These are phyloP conservation scores for Macrosteles quadrilineatus DNA, from an alignment of 1,140 invertebrate genomes.

Conservation along the genomic window DNA sequence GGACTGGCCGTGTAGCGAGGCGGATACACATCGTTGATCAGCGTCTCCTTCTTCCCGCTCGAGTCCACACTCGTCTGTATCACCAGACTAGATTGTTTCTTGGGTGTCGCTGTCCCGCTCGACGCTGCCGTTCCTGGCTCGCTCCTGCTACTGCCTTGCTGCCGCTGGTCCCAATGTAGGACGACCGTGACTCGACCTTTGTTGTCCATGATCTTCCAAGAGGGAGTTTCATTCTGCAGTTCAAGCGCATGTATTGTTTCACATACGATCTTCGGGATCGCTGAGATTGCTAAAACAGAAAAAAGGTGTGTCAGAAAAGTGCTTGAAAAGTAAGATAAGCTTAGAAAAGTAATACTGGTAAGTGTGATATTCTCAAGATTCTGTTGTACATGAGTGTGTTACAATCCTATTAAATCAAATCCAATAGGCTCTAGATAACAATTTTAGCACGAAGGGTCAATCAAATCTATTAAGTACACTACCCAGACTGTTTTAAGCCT, in stretches of 20 bases:
- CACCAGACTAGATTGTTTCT: slow-evolving; percentile 66
- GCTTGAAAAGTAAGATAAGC: too few species aligned
- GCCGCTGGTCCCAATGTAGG: slow-evolving; percentile 83
- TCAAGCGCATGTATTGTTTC: slow-evolving; percentile 92
- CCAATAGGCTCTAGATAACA: too few species aligned
- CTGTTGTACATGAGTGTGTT: too few species aligned
- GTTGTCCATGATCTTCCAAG: slow-evolving; percentile 97
- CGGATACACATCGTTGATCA: slow-evolving; percentile 56
- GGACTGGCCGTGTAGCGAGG: slow-evolving; percentile 61
- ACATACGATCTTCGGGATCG: slow-evolving; percentile 94
- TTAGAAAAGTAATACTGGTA: too few species aligned
- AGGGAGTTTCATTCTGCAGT: slow-evolving; percentile 91
- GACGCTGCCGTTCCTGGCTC: slow-evolving; percentile 52
- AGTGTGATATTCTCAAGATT: too few species aligned
- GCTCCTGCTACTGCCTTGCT: slow-evolving; percentile 53
- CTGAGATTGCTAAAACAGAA: slow-evolving; percentile 77
- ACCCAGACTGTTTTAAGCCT: too few species aligned
- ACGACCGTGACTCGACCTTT: slow-evolving; percentile 92
- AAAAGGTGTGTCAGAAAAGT: too few species aligned
- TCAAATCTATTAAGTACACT: too few species aligned
- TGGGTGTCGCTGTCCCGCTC: slow-evolving; percentile 64
- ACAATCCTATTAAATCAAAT: too few species aligned
- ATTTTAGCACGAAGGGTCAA: too few species aligned
- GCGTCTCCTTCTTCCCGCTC: slow-evolving; percentile 53
- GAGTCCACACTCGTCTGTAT: slow-evolving; percentile 76